phyloP scores from a whole-genome alignment of 1,140 invertebrate genomes.

The Magallana ariakensis region DNA sequence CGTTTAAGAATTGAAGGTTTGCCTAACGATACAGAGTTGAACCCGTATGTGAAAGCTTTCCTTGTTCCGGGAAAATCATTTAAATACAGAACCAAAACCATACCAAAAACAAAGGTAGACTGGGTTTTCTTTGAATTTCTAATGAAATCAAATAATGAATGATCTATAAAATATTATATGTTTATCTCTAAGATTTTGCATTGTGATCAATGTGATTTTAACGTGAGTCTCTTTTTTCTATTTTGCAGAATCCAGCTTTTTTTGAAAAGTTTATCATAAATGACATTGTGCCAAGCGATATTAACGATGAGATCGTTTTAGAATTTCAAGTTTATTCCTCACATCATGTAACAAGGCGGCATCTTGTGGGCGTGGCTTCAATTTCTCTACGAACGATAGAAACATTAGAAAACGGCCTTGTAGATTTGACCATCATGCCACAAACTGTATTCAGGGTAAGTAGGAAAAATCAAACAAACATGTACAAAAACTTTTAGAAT shows the following conservation, averaged over 20 bases:
- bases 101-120: slow-evolving; percentile 73
- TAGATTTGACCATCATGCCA: slow-evolving; percentile 71
- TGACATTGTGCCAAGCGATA: slow-evolving; percentile 69
- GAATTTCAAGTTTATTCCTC: slow-evolving; percentile 77
- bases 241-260: slow-evolving; percentile 72
- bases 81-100: slow-evolving; percentile 76
- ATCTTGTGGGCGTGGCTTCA: slow-evolving; percentile 73
- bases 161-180: neutral
- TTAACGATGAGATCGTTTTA: slow-evolving; percentile 69
- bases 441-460: slow-evolving; percentile 76
- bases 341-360: slow-evolving; percentile 71
- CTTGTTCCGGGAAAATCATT: slow-evolving; percentile 73
- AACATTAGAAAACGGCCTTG: slow-evolving; percentile 68
- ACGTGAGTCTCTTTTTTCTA: neutral
- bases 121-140: neutral
- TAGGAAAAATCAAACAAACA: neutral
- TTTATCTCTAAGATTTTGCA: neutral
- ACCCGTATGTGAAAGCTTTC: slow-evolving; percentile 77
- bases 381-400: slow-evolving; percentile 69
- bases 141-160: neutral
- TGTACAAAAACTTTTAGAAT: too few relatives aligned
- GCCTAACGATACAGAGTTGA: slow-evolving; percentile 70
- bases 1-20: slow-evolving; percentile 71
- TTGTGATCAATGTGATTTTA: neutral
- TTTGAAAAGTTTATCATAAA: slow-evolving; percentile 75